Evolutionary conservation across 2,888 invertebrate species (phyloP).

Genomic region (Leptinotarsa rubiginosa): DNA sequence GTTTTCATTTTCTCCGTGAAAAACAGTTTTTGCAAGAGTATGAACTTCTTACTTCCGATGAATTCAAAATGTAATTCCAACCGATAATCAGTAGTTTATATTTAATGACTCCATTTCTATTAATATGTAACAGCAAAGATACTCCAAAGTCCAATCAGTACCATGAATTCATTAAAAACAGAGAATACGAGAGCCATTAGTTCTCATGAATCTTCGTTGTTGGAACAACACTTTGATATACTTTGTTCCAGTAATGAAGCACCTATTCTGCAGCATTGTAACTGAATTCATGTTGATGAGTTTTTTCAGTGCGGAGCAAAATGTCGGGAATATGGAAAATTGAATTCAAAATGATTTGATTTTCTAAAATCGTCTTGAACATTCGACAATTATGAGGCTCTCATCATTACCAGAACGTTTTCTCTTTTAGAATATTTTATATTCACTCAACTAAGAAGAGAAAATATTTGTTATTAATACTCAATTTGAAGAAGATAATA

Average conservation of each 20-base stretch:
- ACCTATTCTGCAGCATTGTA: background rate
- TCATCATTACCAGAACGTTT: too few relatives aligned
- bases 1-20: background rate
- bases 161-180: background rate
- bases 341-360: too few relatives aligned
- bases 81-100: background rate
- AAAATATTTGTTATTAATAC: too few relatives aligned
- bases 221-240: background rate
- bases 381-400: too few relatives aligned
- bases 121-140: conserved; percentile 2
- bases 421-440: too few relatives aligned
- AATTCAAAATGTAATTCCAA: background rate
- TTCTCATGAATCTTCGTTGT: conserved; percentile 10
- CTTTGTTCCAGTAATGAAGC: conserved; percentile 11
- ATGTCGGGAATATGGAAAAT: too few relatives aligned
- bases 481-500: too few relatives aligned
- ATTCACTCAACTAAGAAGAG: too few relatives aligned
- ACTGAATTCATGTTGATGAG: background rate
- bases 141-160: conserved; percentile 1
- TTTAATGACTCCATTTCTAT: conserved; percentile 1
- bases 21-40: background rate
- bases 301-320: too few relatives aligned
- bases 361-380: too few relatives aligned
- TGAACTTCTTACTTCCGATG: background rate
- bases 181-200: background rate